These are phyloP conservation scores for Hemibates koningsi DNA, from an alignment of 2,113 vertebrate genomes.

Conservation along the genomic window DNA sequence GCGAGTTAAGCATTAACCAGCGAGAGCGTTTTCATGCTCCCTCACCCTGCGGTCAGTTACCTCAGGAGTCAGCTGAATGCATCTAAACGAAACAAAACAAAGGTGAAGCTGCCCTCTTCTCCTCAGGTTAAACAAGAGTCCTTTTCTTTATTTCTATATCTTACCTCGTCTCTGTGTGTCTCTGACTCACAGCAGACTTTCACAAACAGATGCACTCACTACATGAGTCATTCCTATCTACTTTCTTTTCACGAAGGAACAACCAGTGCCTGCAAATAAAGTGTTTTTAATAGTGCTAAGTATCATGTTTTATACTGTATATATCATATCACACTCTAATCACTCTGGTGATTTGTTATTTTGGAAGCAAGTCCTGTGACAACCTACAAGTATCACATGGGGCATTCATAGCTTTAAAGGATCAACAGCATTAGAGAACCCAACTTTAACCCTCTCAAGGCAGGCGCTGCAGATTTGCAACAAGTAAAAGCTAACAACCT, in stretches of 20 bases:
- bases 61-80: not conserved
- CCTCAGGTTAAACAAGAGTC: not conserved
- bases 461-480: too few relatives aligned
- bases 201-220: not conserved
- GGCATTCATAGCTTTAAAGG: not conserved
- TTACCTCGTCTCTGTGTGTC: not conserved
- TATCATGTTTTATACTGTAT: not conserved
- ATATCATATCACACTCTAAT: not conserved
- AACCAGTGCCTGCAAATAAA: not conserved
- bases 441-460: not conserved
- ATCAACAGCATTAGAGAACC: not conserved
- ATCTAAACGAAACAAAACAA: not conserved
- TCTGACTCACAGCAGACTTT: constrained; percentile 7
- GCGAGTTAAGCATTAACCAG: constrained; percentile 28
- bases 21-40: not conserved
- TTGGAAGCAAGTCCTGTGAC: not conserved
- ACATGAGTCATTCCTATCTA: constrained; percentile 10
- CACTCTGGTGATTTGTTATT: not conserved
- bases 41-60: not conserved
- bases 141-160: not conserved
- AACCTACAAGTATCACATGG: not conserved
- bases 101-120: not conserved
- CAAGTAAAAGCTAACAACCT: too few relatives aligned
- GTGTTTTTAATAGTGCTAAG: constrained; percentile 16
- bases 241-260: constrained; percentile 10